phyloP scores from a whole-genome alignment of 2,888 invertebrate genomes.

The Zootermopsis nevadensis region DNA sequence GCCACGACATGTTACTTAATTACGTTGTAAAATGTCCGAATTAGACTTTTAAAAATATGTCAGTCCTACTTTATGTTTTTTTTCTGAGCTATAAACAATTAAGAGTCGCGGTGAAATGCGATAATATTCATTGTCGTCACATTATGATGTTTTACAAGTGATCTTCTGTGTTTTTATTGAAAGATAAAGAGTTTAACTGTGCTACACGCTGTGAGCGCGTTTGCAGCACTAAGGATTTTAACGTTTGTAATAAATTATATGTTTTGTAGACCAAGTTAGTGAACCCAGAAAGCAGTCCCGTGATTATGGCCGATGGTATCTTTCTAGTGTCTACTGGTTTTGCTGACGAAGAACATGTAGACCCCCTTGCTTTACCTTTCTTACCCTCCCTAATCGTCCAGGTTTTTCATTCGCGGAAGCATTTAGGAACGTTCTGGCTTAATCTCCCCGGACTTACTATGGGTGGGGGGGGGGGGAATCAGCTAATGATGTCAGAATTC shows the following conservation, averaged over 20 bases:
- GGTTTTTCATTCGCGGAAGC: conserved; percentile 29
- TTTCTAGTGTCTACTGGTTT: background rate
- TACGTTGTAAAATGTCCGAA: no score
- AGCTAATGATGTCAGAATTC: conserved; percentile 29
- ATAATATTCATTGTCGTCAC: background rate
- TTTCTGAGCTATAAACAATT: background rate
- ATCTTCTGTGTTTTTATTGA: background rate
- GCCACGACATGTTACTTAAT: no score
- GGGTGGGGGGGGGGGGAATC: background rate
- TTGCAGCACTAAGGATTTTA: background rate
- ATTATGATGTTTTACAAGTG: background rate
- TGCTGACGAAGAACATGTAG: conserved; percentile 26
- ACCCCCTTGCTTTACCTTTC: background rate
- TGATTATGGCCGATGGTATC: conserved; percentile 34
- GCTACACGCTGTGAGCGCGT: background rate
- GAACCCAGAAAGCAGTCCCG: background rate
- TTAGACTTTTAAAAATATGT: no score
- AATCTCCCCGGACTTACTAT: background rate
- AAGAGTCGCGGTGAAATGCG: background rate
- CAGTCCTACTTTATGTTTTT: no score
- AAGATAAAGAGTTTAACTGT: background rate
- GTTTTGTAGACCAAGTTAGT: background rate
- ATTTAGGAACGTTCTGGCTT: background rate
- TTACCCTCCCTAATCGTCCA: conserved; percentile 12
- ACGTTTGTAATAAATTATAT: conserved; percentile 14